Percentiles rank a stretch among this genome's conserved stretches.
These are phyloP conservation scores for Fistularia commersonii DNA, from an alignment of 2,797 vertebrate genomes.

Conservation along the genomic window DNA sequence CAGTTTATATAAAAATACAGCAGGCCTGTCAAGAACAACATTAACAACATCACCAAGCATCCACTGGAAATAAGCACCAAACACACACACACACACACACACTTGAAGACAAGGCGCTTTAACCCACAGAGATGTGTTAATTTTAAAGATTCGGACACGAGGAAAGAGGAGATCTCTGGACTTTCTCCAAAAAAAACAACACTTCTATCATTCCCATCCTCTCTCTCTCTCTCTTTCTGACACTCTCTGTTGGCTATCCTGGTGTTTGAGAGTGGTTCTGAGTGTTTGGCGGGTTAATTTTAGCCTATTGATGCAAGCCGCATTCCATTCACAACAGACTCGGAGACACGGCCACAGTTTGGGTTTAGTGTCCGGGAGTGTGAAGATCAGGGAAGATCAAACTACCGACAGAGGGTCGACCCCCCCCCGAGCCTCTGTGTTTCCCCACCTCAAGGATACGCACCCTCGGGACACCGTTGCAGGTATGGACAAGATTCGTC, in stretches of 20 bases:
- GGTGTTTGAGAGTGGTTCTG: constrained; percentile 83
- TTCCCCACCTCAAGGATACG: constrained; percentile 62
- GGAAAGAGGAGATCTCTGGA: constrained; percentile 12
- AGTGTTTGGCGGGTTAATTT: constrained; percentile 93
- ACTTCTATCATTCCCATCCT: constrained; percentile 24
- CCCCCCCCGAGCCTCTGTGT: constrained; percentile 57
- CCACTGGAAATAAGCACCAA: too few species aligned
- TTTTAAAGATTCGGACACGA: constrained; percentile 19
- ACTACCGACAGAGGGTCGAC: constrained; percentile 68
- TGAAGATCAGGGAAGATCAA: constrained; percentile 84
- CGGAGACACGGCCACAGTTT: constrained; percentile 80
- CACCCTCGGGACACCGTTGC: constrained; percentile 44
- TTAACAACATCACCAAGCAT: too few species aligned
- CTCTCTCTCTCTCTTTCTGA: constrained; percentile 8
- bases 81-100: too few species aligned
- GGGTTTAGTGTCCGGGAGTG: constrained; percentile 83
- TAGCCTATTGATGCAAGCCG: constrained; percentile 97
- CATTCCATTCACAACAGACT: constrained; percentile 89
- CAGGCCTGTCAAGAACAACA: too few species aligned
- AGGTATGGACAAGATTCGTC: constrained; percentile 63
- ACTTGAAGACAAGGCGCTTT: constrained; percentile 11
- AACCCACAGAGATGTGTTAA: constrained; percentile 12
- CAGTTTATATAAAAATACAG: too few species aligned
- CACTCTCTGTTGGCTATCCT: constrained; percentile 36
- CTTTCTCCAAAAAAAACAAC: constrained; percentile 13